Evolutionary conservation across 2,888 invertebrate species (phyloP).

Genomic region (Sclerodermus sp.): DNA sequence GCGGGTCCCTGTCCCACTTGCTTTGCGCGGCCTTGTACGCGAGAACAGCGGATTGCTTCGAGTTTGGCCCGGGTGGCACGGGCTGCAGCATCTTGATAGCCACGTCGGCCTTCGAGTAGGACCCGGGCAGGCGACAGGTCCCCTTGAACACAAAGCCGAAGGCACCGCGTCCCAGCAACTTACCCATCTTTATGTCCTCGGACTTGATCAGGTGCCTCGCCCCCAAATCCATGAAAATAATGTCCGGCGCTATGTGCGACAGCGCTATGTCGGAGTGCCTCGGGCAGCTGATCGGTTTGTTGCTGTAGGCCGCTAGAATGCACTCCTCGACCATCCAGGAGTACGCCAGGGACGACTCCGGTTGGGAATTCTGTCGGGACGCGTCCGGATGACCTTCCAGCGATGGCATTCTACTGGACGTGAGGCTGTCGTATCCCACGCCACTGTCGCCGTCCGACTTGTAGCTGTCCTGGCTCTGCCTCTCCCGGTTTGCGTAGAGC

Average conservation of each 20-base stretch:
- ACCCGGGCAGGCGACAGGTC: constrained; percentile 65
- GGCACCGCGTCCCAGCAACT: constrained; percentile 89
- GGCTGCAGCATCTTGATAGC: constrained; percentile 97
- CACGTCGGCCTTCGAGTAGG: constrained; percentile 68
- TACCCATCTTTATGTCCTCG: constrained; percentile 76
- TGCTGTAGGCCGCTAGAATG: constrained; percentile 82
- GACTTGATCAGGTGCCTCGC: constrained; percentile 79
- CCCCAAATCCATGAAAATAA: constrained; percentile 87
- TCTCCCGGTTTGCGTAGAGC: constrained; percentile 46
- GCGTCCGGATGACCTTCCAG: constrained; percentile 73
- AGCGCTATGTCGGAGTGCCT: constrained; percentile 76
- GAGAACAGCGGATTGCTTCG: constrained; percentile 66
- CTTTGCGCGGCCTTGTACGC: constrained; percentile 69
- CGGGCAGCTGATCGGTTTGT: constrained; percentile 74
- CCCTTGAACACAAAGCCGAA: constrained; percentile 96
- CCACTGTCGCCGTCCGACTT: constrained; percentile 87
- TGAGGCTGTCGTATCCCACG: constrained; percentile 74
- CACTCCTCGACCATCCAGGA: constrained; percentile 96
- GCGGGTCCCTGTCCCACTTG: constrained; percentile 92
- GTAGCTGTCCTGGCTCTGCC: constrained; percentile 68
- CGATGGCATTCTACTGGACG: constrained; percentile 81
- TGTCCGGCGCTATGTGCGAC: constrained; percentile 88
- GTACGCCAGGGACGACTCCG: constrained; percentile 60
- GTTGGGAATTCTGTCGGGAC: constrained; percentile 48
- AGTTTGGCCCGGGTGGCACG: constrained; percentile 79